Conservation (phyloP, 1,140 invertebrate species). For the Galendromus occidentalis region DNA sequence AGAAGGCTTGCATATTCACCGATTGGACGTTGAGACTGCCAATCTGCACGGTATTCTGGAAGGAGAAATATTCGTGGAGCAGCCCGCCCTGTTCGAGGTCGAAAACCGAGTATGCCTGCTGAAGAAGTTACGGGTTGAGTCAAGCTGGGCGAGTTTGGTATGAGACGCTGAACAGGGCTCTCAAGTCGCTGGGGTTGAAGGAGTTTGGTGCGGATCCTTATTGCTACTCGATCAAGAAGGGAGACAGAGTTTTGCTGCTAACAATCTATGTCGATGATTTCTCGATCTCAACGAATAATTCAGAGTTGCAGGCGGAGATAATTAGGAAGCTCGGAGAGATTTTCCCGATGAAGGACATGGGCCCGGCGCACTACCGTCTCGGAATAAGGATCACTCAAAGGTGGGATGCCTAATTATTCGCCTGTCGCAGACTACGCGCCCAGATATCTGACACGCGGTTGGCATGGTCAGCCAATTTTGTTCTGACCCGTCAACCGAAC, state of each 20-base stretch:
- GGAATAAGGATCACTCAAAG: constrained; percentile 11
- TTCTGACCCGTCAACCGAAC: constrained; percentile 16
- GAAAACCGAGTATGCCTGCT: constrained; percentile 23
- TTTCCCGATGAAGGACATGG: constrained; percentile 16
- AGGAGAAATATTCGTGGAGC: constrained; percentile 19
- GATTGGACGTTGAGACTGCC: constrained; percentile 21
- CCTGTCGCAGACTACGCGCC: constrained; percentile 26
- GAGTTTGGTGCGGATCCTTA: constrained; percentile 11
- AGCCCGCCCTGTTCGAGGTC: constrained; percentile 13
- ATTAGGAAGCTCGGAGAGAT: neutral
- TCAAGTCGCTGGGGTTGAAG: constrained; percentile 27
- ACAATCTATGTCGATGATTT: constrained; percentile 15
- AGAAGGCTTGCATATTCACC: constrained; percentile 17
- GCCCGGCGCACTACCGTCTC: constrained; percentile 13
- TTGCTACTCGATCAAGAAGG: neutral
- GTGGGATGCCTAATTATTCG: too few species aligned
- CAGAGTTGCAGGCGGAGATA: neutral
- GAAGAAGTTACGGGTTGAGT: constrained; percentile 26
- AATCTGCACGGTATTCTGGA: constrained; percentile 19
- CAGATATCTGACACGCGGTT: constrained; percentile 30
- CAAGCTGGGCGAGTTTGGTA: constrained; percentile 21
- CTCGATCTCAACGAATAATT: constrained; percentile 1
- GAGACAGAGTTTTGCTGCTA: constrained; percentile 6
- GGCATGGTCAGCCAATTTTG: constrained; percentile 30
- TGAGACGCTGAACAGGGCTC: constrained; percentile 24